phyloP scores from a whole-genome alignment of 1,140 invertebrate species.

The Orius insidiosus region DNA sequence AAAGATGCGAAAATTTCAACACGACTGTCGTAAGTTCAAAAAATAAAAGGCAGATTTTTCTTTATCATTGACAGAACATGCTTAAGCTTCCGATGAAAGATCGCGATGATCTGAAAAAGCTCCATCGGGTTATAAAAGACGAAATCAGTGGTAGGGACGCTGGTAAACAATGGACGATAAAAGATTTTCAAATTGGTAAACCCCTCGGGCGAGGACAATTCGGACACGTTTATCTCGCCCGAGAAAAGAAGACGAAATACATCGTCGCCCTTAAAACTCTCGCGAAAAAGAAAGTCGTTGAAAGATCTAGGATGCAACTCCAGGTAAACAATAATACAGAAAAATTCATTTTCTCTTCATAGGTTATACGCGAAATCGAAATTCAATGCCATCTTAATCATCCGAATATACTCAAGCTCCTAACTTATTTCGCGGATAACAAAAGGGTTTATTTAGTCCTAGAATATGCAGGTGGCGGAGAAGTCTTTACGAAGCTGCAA shows the following conservation, averaged over 20 bases:
- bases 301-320: constrained; percentile 27
- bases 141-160: neutral
- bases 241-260: constrained; percentile 66
- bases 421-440: constrained; percentile 84
- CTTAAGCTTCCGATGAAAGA: too few relatives aligned
- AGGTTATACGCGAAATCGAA: constrained; percentile 83
- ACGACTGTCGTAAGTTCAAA: too few relatives aligned
- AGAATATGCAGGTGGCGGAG: constrained; percentile 81
- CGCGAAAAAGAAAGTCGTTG: constrained; percentile 62
- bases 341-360: constrained; percentile 41
- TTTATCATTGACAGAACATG: too few relatives aligned
- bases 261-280: constrained; percentile 85
- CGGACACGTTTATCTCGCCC: constrained; percentile 78
- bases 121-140: neutral
- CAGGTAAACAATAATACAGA: constrained; percentile 17
- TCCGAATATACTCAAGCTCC: constrained; percentile 74
- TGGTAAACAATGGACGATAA: constrained; percentile 1
- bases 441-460: constrained; percentile 77
- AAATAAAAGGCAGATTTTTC: too few relatives aligned
- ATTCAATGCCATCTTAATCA: constrained; percentile 86
- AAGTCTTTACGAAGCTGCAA: constrained; percentile 65
- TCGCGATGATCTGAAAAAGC: too few relatives aligned
- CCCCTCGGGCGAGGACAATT: constrained; percentile 79
- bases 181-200: constrained; percentile 61
- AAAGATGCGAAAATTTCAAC: too few relatives aligned